These are phyloP conservation scores for Apostichopus parvimensis DNA, from an alignment of 35 echinoderm and acorn worm species.

Conservation along the genomic window DNA sequence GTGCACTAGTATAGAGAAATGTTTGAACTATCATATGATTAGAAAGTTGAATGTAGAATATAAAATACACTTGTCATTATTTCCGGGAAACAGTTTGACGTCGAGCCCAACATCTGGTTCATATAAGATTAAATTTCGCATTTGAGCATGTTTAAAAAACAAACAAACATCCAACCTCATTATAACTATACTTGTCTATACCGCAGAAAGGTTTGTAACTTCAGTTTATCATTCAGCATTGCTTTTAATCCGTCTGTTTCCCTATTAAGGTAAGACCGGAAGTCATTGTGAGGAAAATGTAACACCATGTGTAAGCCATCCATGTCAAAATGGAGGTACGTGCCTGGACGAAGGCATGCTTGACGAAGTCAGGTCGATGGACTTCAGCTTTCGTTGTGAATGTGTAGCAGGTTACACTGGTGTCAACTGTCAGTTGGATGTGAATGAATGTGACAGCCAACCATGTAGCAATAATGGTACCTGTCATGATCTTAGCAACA, in stretches of 20 bases:
- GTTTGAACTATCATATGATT: too few relatives aligned
- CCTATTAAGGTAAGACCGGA: conserved; percentile 61
- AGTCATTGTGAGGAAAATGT: conserved; percentile 73
- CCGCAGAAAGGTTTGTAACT: background rate
- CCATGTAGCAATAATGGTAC: conserved; percentile 60
- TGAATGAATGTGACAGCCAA: conserved; percentile 57
- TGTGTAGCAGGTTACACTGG: conserved; percentile 45
- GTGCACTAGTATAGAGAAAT: too few relatives aligned
- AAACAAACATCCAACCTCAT: background rate
- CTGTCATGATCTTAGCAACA: background rate
- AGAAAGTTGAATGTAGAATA: too few relatives aligned
- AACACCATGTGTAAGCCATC: conserved; percentile 66
- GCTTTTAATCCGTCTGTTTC: background rate
- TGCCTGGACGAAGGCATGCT: background rate
- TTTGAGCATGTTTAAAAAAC: too few relatives aligned
- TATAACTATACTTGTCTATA: background rate
- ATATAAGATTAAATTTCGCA: too few relatives aligned
- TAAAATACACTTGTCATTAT: too few relatives aligned
- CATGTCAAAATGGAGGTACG: conserved; percentile 76
- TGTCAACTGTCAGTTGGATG: conserved; percentile 20
- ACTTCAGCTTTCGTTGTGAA: conserved; percentile 7
- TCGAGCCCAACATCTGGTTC: too few relatives aligned
- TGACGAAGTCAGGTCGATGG: background rate
- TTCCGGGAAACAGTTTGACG: too few relatives aligned
- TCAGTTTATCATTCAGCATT: background rate